phyloP scores from a whole-genome alignment of 2,113 vertebrate species.

The Dasyornis broadbenti region DNA sequence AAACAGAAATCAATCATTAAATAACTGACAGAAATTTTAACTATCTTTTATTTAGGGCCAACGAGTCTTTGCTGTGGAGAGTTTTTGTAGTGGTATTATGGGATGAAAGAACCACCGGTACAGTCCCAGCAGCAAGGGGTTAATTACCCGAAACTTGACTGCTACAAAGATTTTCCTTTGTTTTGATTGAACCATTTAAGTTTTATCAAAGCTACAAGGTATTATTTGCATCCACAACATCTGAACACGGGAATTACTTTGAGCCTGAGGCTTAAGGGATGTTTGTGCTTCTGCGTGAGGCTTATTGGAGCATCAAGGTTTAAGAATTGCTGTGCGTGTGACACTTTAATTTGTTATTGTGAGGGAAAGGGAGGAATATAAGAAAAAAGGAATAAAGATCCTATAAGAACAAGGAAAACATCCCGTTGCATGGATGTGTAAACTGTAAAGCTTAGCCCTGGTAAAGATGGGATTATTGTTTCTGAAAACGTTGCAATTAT shows the following conservation, averaged over 20 bases:
- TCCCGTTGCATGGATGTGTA: neutral
- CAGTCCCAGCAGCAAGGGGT: neutral
- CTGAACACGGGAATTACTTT: neutral
- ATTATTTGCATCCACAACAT: neutral
- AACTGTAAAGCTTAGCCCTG: neutral
- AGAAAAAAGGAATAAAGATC: neutral
- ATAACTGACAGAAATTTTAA: neutral
- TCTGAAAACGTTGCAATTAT: neutral
- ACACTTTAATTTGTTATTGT: neutral
- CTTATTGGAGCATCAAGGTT: neutral
- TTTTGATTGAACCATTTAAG: neutral
- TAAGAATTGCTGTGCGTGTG: neutral
- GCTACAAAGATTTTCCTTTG: neutral
- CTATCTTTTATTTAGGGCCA: neutral
- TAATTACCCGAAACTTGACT: neutral
- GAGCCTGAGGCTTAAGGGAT: neutral
- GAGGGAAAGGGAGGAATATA: neutral
- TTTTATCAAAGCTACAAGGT: neutral
- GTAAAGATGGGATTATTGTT: slow-evolving; percentile 21
- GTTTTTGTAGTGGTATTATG: neutral
- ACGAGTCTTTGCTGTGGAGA: neutral
- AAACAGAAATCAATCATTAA: neutral
- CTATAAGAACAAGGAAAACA: neutral
- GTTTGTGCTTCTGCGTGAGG: neutral
- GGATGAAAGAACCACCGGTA: fast-evolving